These are phyloP conservation scores for Pelodytes ibericus DNA, from an alignment of 2,797 vertebrate species.

Conservation along the genomic window DNA sequence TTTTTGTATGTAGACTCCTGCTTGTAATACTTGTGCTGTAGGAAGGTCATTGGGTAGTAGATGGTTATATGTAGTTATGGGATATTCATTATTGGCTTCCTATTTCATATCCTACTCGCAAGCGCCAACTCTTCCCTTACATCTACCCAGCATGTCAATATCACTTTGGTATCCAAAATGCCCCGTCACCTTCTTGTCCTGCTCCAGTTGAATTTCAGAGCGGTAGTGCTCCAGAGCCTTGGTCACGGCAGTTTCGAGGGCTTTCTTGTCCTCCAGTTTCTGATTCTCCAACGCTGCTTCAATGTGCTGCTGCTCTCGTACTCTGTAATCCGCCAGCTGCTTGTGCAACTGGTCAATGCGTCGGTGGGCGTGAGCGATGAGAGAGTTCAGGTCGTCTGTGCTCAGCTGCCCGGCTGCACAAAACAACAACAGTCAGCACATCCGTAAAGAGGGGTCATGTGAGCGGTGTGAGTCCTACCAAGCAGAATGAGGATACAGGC, in stretches of 20 bases:
- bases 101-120: too few species aligned
- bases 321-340: slow-evolving; percentile 88
- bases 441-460: not conserved
- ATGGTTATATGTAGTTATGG: too few species aligned
- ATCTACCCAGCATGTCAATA: too few species aligned
- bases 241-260: slow-evolving; percentile 77
- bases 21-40: too few species aligned
- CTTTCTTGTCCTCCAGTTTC: slow-evolving; percentile 83
- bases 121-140: too few species aligned
- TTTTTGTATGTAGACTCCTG: too few species aligned
- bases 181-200: slow-evolving; percentile 86
- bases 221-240: slow-evolving; percentile 80
- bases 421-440: not conserved
- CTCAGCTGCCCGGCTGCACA: slow-evolving; percentile 84
- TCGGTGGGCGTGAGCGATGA: slow-evolving; percentile 92
- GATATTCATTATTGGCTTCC: too few species aligned
- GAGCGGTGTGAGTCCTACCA: too few species aligned
- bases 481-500: not conserved
- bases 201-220: slow-evolving; percentile 80
- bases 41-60: too few species aligned
- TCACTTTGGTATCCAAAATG: too few species aligned
- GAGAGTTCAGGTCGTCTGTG: slow-evolving; percentile 86
- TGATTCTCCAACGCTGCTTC: slow-evolving; percentile 85
- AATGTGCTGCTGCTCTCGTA: slow-evolving; percentile 87
- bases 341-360: slow-evolving; percentile 92